Percentiles rank a stretch among this genome's conserved stretches.
Evolutionary conservation across 92 coral and sea anemone species (phyloP).

Genomic region (Siderastrea radians): DNA sequence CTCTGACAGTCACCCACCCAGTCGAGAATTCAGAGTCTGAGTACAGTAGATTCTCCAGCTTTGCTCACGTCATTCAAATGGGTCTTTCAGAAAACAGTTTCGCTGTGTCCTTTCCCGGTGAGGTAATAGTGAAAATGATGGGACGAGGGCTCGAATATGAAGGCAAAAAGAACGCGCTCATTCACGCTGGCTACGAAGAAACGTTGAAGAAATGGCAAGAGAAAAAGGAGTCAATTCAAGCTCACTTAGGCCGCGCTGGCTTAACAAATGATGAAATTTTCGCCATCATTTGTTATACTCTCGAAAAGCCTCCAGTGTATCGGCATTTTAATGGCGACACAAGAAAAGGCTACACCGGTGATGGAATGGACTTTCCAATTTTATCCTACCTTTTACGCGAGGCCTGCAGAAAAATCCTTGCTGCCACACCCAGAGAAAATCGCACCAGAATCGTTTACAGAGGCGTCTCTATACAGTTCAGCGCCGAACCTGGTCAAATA

Average conservation of each 20-base stretch:
- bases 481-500: conserved; percentile 73
- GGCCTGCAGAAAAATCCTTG: conserved; percentile 79
- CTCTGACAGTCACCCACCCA: conserved; percentile 57
- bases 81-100: conserved; percentile 74
- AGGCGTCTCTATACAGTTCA: conserved; percentile 60
- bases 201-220: conserved; percentile 72
- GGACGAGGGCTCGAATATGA: conserved; percentile 76
- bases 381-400: conserved; percentile 78
- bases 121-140: conserved; percentile 82
- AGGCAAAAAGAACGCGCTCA: conserved; percentile 79
- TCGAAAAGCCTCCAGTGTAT: conserved; percentile 80
- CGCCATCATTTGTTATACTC: conserved; percentile 79
- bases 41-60: conserved; percentile 63
- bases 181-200: conserved; percentile 76
- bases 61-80: conserved; percentile 74
- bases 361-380: conserved; percentile 88
- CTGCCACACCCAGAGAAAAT: conserved; percentile 66
- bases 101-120: conserved; percentile 73
- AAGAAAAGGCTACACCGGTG: conserved; percentile 74
- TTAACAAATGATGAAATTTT: conserved; percentile 66
- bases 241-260: conserved; percentile 58
- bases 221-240: conserved; percentile 12
- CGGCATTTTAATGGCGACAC: conserved; percentile 77
- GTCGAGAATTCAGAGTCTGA: conserved; percentile 1
- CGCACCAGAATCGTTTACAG: conserved; percentile 81